Conservation (phyloP, 2,113 vertebrate species). For the Phalacrocorax carbo region DNA sequence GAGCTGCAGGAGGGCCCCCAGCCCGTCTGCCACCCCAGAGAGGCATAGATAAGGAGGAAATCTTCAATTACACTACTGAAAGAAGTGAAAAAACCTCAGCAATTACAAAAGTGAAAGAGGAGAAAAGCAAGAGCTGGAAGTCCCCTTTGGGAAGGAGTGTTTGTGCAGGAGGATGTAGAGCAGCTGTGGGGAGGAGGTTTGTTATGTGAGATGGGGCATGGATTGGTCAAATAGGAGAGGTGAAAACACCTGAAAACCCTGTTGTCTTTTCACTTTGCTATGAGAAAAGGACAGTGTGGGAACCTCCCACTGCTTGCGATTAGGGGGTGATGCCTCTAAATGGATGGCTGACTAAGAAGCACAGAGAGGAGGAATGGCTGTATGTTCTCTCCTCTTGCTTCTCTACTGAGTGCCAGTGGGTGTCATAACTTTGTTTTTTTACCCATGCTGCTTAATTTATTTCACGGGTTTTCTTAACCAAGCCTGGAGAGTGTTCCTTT, state of each 20-base stretch:
- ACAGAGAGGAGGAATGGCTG: neutral
- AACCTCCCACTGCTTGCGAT: neutral
- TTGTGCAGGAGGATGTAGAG: neutral
- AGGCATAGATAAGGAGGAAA: neutral
- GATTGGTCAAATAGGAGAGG: neutral
- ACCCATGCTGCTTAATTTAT: neutral
- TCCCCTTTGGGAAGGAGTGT: neutral
- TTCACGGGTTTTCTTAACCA: neutral
- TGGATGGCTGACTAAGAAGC: neutral
- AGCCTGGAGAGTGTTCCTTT: neutral
- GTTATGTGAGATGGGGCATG: neutral
- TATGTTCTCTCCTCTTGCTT: neutral
- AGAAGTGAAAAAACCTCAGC: neutral
- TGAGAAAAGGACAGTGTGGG: neutral
- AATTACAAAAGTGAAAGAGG: neutral
- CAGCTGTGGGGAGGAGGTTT: neutral
- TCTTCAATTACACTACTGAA: neutral
- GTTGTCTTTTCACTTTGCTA: neutral
- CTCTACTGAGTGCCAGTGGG: neutral
- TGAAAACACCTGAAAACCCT: neutral
- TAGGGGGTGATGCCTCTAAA: neutral
- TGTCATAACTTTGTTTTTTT: neutral
- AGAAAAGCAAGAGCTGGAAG: neutral
- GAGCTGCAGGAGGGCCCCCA: neutral
- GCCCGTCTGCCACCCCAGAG: rapidly evolving